phyloP scores from a whole-genome alignment of 2,113 vertebrate species.

The Todiramphus saurophagus region DNA sequence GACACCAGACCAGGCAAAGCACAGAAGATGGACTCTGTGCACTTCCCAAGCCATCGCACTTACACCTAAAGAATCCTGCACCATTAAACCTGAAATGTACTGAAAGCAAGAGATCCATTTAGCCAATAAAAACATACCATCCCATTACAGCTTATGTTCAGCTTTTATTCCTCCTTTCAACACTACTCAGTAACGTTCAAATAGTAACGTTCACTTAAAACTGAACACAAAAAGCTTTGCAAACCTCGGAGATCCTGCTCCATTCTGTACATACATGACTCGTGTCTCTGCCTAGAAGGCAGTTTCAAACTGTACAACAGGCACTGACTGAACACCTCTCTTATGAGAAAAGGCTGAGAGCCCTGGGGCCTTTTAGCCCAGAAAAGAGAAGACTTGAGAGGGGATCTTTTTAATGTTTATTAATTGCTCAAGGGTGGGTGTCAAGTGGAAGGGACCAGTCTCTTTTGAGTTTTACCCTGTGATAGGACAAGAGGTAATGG shows the following conservation, averaged over 20 bases:
- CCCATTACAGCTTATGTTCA: not conserved
- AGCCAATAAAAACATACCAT: not conserved
- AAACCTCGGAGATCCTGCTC: not conserved
- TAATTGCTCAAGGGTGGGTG: too few species aligned
- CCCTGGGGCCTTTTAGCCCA: too few species aligned
- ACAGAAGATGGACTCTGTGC: not conserved
- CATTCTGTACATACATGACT: fast-evolving
- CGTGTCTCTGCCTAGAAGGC: too few species aligned
- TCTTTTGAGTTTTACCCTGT: too few species aligned
- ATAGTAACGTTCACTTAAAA: not conserved
- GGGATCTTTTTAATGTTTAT: too few species aligned
- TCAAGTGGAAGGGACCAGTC: too few species aligned
- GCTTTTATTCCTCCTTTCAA: not conserved
- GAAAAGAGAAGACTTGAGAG: too few species aligned
- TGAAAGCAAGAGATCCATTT: not conserved
- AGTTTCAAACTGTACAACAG: too few species aligned
- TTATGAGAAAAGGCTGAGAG: too few species aligned
- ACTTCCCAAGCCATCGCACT: not conserved
- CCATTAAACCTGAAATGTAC: not conserved
- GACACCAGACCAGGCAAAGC: fast-evolving
- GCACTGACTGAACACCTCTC: too few species aligned
- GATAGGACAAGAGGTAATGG: too few species aligned
- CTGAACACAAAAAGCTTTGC: not conserved
- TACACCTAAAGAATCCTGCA: fast-evolving
- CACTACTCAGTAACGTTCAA: not conserved